Evolutionary conservation across 2,113 vertebrate species (phyloP).

Genomic region (Motacilla tschutschensis): DNA sequence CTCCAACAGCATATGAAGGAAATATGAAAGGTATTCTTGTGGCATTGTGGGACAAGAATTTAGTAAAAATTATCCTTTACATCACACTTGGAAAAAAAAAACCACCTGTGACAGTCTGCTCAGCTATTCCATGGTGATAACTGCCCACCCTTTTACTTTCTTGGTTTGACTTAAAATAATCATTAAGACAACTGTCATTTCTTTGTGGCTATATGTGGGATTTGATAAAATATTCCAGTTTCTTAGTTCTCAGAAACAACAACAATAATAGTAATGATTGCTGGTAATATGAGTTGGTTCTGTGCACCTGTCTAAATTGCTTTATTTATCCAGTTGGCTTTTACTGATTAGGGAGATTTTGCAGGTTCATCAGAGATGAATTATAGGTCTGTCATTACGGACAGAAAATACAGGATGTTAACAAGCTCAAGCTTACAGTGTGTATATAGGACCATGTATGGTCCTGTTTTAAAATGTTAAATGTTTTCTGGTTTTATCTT

Average conservation of each 20-base stretch:
- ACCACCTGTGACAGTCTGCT: neutral
- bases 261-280: neutral
- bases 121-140: neutral
- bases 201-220: neutral
- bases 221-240: neutral
- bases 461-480: neutral
- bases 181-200: neutral
- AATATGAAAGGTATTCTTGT: neutral
- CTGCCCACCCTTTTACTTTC: neutral
- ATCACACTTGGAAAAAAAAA: neutral
- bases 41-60: neutral
- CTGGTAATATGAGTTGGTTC: neutral
- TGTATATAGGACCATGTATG: neutral
- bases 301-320: neutral
- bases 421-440: neutral
- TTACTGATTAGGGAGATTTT: slow-evolving; percentile 30
- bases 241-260: neutral
- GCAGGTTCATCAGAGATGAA: slow-evolving; percentile 33
- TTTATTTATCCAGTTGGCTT: slow-evolving; percentile 30
- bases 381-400: neutral
- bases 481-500: neutral
- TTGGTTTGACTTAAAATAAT: slow-evolving; percentile 5
- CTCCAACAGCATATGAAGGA: neutral
- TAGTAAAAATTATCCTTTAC: neutral
- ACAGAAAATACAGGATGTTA: neutral